These are phyloP conservation scores for Lonchura striata DNA, from an alignment of 2,113 vertebrate genomes.

Conservation along the genomic window DNA sequence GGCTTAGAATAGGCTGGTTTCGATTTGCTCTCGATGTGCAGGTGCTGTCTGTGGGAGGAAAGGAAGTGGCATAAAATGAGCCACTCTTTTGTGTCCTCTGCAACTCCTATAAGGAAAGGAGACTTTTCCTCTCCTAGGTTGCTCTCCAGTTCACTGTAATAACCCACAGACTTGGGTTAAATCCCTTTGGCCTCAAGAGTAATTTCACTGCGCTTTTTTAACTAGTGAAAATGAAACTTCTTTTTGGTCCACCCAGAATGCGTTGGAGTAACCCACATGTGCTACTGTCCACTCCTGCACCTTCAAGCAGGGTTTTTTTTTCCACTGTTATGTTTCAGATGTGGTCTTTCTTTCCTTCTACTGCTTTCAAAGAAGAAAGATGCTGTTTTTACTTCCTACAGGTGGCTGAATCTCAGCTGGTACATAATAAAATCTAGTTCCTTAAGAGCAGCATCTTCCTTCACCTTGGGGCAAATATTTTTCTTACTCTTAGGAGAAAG, in stretches of 20 bases:
- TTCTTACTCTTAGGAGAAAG: constrained; percentile 31
- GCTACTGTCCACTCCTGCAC: neutral
- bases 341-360: neutral
- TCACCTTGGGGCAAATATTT: constrained; percentile 50
- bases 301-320: neutral
- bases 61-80: neutral
- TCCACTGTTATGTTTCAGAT: neutral
- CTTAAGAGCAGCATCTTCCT: constrained; percentile 41
- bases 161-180: neutral
- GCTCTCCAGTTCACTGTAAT: neutral
- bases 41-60: constrained; percentile 50
- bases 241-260: neutral
- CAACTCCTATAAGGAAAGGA: neutral
- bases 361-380: constrained; percentile 20
- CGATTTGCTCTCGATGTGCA: constrained; percentile 26
- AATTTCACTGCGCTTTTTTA: neutral
- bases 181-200: neutral
- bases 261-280: neutral
- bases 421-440: constrained; percentile 31
- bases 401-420: constrained; percentile 26
- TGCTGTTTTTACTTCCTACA: constrained; percentile 15
- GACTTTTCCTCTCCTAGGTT: neutral
- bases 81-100: neutral
- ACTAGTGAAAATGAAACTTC: neutral
- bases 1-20: constrained; percentile 50